Evolutionary conservation across 2,888 invertebrate species (phyloP).

Genomic region (Agriopis aurantiaria): DNA sequence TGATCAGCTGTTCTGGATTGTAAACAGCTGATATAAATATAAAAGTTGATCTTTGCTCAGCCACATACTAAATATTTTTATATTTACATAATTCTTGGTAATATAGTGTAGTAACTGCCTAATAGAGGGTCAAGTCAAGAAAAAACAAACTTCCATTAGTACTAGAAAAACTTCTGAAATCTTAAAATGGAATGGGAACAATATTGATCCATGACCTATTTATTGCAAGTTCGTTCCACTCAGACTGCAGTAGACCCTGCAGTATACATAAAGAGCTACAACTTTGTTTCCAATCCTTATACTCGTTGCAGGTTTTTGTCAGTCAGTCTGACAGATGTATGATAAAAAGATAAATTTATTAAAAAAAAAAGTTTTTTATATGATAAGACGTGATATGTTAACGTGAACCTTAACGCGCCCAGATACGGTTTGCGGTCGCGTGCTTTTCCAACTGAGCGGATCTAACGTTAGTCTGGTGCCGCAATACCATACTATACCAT

Average conservation of each 20-base stretch:
- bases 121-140: not conserved
- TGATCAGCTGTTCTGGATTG: not conserved
- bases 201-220: constrained; percentile 57
- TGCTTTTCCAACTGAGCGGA: too few species aligned
- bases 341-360: too few species aligned
- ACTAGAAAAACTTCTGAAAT: not conserved
- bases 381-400: too few species aligned
- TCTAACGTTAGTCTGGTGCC: too few species aligned
- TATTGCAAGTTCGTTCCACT: constrained; percentile 51
- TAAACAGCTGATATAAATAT: not conserved
- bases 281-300: not conserved
- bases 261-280: not conserved
- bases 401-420: too few species aligned
- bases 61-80: too few species aligned
- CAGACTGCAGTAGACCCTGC: constrained; percentile 21
- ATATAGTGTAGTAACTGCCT: not conserved
- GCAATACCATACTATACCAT: too few species aligned
- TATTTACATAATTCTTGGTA: too few species aligned
- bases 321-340: too few species aligned
- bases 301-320: too few species aligned
- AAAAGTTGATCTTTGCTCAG: not conserved
- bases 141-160: not conserved
- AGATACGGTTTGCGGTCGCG: too few species aligned
- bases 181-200: constrained; percentile 20
- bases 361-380: too few species aligned